phyloP scores from a whole-genome alignment of 2,797 vertebrate genomes.

The Pteropus rufus region DNA sequence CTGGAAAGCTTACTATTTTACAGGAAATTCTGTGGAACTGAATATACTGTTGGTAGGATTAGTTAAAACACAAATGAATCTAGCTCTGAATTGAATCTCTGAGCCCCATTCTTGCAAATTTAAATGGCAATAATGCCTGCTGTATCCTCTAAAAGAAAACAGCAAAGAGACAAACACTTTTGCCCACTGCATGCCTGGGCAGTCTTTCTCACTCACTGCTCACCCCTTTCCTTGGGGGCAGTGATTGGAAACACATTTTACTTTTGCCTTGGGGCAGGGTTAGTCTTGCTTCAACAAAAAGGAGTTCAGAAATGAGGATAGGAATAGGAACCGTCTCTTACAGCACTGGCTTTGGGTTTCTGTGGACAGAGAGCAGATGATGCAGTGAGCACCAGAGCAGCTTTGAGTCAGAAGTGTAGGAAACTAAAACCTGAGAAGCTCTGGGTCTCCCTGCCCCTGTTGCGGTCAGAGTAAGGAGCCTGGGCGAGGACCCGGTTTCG shows the following conservation, averaged over 20 bases:
- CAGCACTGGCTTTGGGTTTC: neutral
- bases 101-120: neutral
- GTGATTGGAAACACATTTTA: neutral
- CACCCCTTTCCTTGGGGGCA: neutral
- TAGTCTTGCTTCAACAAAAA: neutral
- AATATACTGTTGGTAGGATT: neutral
- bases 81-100: neutral
- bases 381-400: neutral
- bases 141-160: neutral
- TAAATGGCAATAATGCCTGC: neutral
- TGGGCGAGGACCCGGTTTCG: neutral
- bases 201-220: neutral
- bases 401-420: neutral
- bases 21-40: neutral
- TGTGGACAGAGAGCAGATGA: neutral
- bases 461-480: neutral
- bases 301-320: neutral
- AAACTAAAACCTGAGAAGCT: neutral
- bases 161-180: neutral
- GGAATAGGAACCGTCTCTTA: neutral
- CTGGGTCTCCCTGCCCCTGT: neutral
- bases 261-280: neutral
- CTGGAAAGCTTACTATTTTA: neutral
- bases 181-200: neutral
- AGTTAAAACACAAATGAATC: constrained; percentile 2